Conservation (phyloP, 2,888 invertebrate genomes). For the Perithous albicinctus region DNA sequence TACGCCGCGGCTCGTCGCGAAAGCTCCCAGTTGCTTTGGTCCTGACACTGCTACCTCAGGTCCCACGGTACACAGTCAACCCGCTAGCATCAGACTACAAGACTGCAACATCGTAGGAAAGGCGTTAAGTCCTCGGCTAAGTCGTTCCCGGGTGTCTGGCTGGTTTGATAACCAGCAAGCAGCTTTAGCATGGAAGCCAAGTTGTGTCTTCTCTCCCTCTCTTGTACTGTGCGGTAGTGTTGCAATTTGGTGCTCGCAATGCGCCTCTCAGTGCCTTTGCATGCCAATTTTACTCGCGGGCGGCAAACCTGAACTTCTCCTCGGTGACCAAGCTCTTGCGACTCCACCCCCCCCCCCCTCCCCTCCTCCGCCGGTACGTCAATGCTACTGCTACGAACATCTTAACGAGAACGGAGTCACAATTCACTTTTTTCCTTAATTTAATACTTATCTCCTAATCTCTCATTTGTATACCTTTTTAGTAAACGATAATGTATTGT, state of each 20-base stretch:
- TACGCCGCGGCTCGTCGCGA: conserved; percentile 19
- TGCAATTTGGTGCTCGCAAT: conserved; percentile 73
- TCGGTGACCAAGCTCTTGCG: conserved; percentile 19
- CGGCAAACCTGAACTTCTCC: conserved; percentile 44
- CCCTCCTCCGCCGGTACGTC: conserved; percentile 15
- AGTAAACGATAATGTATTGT: too few relatives aligned
- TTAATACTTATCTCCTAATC: too few relatives aligned
- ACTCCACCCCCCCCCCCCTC: too few relatives aligned
- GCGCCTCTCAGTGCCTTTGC: conserved; percentile 69
- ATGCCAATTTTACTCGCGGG: conserved; percentile 36
- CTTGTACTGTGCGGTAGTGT: conserved; percentile 1
- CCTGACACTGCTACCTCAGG: conserved; percentile 2
- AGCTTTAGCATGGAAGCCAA: conserved; percentile 29
- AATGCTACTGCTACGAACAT: conserved; percentile 24
- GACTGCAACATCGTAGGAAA: conserved; percentile 43
- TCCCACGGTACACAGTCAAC: conserved; percentile 1
- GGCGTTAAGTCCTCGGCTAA: conserved; percentile 67
- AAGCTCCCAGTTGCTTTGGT: conserved; percentile 20
- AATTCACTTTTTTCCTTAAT: background rate
- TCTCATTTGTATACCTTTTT: too few relatives aligned
- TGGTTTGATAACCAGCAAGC: conserved; percentile 73
- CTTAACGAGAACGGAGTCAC: conserved; percentile 15
- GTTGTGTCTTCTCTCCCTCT: conserved; percentile 20
- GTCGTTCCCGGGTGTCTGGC: conserved; percentile 71
- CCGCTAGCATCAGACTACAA: conserved; percentile 23